phyloP scores from a whole-genome alignment of 2,888 invertebrate species.

The Ophion slaviceki region DNA sequence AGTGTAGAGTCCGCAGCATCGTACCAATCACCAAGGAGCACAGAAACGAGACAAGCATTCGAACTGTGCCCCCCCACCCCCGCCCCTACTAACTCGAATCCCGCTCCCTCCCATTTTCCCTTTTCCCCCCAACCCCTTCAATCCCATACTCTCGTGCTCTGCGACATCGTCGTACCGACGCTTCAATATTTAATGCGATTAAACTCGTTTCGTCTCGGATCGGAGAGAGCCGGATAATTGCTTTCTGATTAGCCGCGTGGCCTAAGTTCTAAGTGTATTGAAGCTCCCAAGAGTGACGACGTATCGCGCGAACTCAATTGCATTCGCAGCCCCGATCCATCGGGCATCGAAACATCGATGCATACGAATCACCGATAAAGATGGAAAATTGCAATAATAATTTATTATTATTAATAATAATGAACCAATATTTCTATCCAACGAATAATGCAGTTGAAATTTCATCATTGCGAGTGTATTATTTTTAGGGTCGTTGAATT shows the following conservation, averaged over 20 bases:
- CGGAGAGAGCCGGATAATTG: slow-evolving; percentile 80
- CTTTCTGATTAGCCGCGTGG: slow-evolving; percentile 81
- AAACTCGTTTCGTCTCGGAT: slow-evolving; percentile 78
- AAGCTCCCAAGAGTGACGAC: slow-evolving; percentile 58
- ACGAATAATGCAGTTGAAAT: not conserved
- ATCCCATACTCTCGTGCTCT: slow-evolving; percentile 4
- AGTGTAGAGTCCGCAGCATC: not conserved
- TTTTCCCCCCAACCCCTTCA: not conserved
- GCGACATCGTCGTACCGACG: slow-evolving; percentile 68
- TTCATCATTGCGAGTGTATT: not conserved
- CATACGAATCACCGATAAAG: slow-evolving; percentile 7
- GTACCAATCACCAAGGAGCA: slow-evolving; percentile 17
- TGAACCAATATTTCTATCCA: not conserved
- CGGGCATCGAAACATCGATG: not conserved
- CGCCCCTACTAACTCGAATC: not conserved
- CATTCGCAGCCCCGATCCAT: slow-evolving; percentile 26
- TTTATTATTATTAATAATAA: not conserved
- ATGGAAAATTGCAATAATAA: not conserved
- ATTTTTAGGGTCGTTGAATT: too few species aligned
- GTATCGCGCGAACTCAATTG: slow-evolving; percentile 49
- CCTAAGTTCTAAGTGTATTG: slow-evolving; percentile 76
- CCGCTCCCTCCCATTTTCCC: slow-evolving; percentile 33
- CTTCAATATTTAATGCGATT: slow-evolving; percentile 82
- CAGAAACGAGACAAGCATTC: not conserved
- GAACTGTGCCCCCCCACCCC: not conserved